Evolutionary conservation across 2,888 invertebrate genomes (phyloP), one percentile per base, ranked within the genome.

Genomic region (Phengaris alcon): DNA sequence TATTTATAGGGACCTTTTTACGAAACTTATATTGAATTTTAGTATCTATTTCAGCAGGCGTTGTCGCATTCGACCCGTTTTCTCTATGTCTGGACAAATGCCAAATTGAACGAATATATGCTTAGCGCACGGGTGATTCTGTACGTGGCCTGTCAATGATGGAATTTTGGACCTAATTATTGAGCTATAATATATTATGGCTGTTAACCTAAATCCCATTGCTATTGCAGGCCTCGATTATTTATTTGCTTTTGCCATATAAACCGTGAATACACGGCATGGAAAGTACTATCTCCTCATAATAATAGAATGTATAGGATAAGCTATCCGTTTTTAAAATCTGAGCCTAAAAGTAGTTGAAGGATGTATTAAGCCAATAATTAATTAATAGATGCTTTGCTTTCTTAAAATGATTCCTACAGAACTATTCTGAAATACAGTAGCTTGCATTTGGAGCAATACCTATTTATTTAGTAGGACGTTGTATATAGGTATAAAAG

Each of bases 61-160:
- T 86, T 86, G 88, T 87, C 86, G 80, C 82, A 80, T 82, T 79
- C 85, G 89, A 86, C 90, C 89, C 78, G 80, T 82, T 79, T 82
- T 77, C 84, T 79, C 82, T 82, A 79, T 83, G 80, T 82, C 85
- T 90, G 91, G 91, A 86, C 75, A 57, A 35, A 75, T 77, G 87
- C 91, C 91, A 91, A 89, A 88, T 87, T 87, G 86, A 82, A 83
- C 82, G 83, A 84, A 83, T 82, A 85, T 85, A 82, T 82, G 82
- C 81, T 80, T 81, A 81, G 76, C 79, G 77, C 77, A 83, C 82
- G 82, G 82, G 79, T 82, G 82, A 81, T 83, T 85, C 83, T 84
- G 85, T 82, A 83, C 79, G 80, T 77, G 80, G 77, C 79, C 79
- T 83, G 84, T 85, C 84, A 84, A 85, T 86, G 83, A 82, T 81